A percentile compares a stretch with the other conserved stretches of the same genome.
These are phyloP conservation scores for Minunthozetes semirufus DNA, from an alignment of 2,888 invertebrate species.

Conservation along the genomic window DNA sequence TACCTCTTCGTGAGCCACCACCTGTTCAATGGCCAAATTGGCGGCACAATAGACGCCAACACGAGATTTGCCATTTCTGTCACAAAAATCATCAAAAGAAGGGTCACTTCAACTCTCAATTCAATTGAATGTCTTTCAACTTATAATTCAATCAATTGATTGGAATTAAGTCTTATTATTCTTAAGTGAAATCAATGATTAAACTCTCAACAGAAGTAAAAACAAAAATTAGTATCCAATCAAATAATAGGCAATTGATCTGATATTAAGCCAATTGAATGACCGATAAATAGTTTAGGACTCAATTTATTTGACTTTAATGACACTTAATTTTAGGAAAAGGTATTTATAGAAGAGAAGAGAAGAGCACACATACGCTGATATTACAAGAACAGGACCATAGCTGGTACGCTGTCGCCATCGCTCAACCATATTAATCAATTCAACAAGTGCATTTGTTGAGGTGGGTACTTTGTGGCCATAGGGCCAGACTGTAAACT, in stretches of 20 bases:
- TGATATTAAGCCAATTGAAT: neutral
- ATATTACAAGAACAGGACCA: constrained; percentile 89
- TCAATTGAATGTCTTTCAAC: no score
- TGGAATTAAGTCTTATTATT: no score
- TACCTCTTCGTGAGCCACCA: constrained; percentile 94
- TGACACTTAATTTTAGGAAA: neutral
- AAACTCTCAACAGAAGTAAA: neutral
- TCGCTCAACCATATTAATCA: constrained; percentile 94
- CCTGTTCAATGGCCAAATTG: constrained; percentile 96
- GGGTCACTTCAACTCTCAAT: no score
- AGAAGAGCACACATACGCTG: constrained; percentile 47
- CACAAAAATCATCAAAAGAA: constrained; percentile 40
- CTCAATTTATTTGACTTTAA: neutral
- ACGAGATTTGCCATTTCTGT: constrained; percentile 83
- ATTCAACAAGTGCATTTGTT: constrained; percentile 87
- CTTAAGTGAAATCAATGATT: no score
- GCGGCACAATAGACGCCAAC: constrained; percentile 96
- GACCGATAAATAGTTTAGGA: neutral
- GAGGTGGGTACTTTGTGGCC: constrained; percentile 92
- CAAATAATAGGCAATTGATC: no score
- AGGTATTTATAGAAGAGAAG: no score
- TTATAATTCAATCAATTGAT: no score
- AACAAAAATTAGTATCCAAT: neutral
- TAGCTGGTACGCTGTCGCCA: constrained; percentile 88
- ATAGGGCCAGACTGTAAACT: constrained; percentile 93